These are phyloP conservation scores for Loripinus fragilis DNA, from an alignment of 2,888 invertebrate species.

Conservation along the genomic window DNA sequence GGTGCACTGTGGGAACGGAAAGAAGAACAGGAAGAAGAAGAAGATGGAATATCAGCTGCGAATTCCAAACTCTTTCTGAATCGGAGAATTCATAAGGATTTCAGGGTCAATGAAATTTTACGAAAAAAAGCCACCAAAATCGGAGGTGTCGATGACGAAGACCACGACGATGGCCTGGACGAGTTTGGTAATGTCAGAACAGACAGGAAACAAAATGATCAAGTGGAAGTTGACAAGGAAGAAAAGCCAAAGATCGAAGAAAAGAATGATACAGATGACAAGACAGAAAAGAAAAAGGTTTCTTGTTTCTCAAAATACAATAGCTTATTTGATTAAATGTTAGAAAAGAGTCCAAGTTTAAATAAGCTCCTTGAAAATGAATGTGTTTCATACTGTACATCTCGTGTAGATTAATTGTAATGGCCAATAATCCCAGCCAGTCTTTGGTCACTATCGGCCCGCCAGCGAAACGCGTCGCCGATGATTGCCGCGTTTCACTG, in stretches of 20 bases:
- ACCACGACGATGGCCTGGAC: slow-evolving; percentile 11
- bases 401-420: no score
- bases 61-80: slow-evolving; percentile 54
- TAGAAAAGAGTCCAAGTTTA: no score
- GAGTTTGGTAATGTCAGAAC: background rate
- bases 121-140: slow-evolving; percentile 40
- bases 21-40: slow-evolving; percentile 39
- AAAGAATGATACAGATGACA: background rate
- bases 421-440: no score
- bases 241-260: slow-evolving; percentile 20
- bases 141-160: slow-evolving; percentile 17
- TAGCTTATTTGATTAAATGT: no score
- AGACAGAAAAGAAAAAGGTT: slow-evolving; percentile 33
- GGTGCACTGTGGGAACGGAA: slow-evolving; percentile 54
- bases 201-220: background rate
- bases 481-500: no score
- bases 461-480: no score
- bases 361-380: no score
- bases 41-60: slow-evolving; percentile 22
- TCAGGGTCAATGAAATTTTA: slow-evolving; percentile 53
- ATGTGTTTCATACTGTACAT: no score
- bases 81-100: slow-evolving; percentile 44
- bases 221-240: background rate
- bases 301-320: no score
- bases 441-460: no score